Evolutionary conservation across 2,797 vertebrate species (phyloP), one percentile per base, ranked within the genome.

Genomic region (Siniperca scherzeri): DNA sequence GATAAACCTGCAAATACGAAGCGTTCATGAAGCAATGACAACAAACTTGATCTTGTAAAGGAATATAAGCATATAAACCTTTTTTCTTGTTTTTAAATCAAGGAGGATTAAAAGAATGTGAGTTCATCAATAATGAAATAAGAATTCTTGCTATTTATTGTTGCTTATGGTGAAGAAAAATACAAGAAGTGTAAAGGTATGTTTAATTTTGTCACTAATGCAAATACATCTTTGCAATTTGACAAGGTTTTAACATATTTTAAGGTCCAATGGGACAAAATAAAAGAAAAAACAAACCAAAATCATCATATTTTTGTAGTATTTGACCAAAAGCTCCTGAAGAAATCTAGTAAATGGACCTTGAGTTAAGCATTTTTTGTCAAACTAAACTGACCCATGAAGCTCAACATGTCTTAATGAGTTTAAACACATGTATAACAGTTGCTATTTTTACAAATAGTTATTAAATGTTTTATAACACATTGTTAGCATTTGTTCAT

Each of bases 1-100:
- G 80, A 99, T 95, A 44, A 96, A 94, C 98, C 98, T 99, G 90
- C 7, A 38, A 64, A 38, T 2, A n/a, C 1, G 69, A 73, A 59
- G 64, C n/a, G 4, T 30, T 56, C 22, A 66, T 75, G 50, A 76
- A 25, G 27, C 30, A n/a, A 36, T 3, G 9, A 6, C 38, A 8
- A 42, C 57, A 61, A 10, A 61, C 25, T 38, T 52, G 11, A 50
- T 11, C 16, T 42, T 38, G 12, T 17, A 4, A 4, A 1, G 27
- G 16, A 5, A n/a, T 17, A 22, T 21, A 19, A 38, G 27, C 36
- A n/a, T 14, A 21, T 17, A 3, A 36, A 11, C 57, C 11, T 33
- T 33, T 30, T 59, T 33, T 9, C 3, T 25, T 10, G 17, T 36
- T 36, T 61, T 21, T 38, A 38, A 69, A 33, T 48, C 30, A 19